Base-by-base conservation (phyloP, 2,888 invertebrate species). In the Pinctada fucata region DNA sequence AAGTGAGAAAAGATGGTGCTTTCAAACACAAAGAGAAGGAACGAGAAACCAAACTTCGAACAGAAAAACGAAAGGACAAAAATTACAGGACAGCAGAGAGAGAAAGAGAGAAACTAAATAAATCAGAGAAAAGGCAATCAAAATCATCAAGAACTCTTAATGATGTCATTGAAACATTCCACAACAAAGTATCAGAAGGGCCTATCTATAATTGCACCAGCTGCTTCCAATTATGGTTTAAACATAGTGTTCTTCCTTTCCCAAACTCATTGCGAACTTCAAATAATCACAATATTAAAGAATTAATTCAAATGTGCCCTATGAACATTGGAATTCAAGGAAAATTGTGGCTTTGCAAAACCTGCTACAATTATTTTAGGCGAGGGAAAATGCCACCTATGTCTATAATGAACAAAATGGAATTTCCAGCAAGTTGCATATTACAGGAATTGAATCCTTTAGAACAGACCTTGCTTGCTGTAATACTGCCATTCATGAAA, bases 401-500 rank as follows among this genome's bases (percentile, higher is more conserved):
- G 31, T 78, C 83, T 52, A 51, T 64, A 6, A 65, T 76, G 65
- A 82, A 82, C 69, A 72, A 75, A 31, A 81, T 83, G 77, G 13
- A 6, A 47, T 84, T 84, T 75, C 78, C 76, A 63, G 72, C 73
- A 3, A 72, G 65, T 58, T 63, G 69, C 2, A 31, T 45, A 6
- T 45, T 80, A 8, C 51, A 76, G 52, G 52, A 80, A 10, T 64
- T 84, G 8, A 82, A 78, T 67, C 72, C 64, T 31, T 70, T 84
- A 8, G 84, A 84, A 78, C 74, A 76, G 58, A 78, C 63, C 16
- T 70, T 84, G 3, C 50, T 83, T 52, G 79, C 83, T 10, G 63
- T 66, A 6, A 45, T 71, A 31, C 47, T 83, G 58, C 83, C 83
- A 2, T 84, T 84, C 64, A 80, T 84, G 80, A 70, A 79, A 50